Evolutionary conservation across 2,113 vertebrate species (phyloP).

Genomic region (Nycticorax nycticorax): DNA sequence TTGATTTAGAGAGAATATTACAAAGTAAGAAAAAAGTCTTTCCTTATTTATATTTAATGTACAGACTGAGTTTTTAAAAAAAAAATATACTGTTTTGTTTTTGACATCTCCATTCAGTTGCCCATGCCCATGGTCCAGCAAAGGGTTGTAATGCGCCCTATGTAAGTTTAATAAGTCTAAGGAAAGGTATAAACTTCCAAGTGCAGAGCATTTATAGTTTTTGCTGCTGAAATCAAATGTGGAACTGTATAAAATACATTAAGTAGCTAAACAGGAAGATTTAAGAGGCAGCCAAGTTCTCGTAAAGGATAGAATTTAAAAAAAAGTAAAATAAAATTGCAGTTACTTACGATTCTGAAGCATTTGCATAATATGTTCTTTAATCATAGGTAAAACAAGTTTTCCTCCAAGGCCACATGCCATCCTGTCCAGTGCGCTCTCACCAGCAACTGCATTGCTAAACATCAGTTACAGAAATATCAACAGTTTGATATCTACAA

Average conservation of each 20-base stretch:
- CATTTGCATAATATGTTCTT: conserved; percentile 98
- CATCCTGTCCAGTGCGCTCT: conserved; percentile 95
- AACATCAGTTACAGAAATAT: conserved; percentile 2
- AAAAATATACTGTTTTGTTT: background rate
- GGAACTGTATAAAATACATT: background rate
- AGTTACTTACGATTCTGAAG: conserved; percentile 91
- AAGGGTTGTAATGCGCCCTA: background rate
- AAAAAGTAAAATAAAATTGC: background rate
- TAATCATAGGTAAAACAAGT: conserved; percentile 96
- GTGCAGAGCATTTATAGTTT: background rate
- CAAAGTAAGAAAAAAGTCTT: background rate
- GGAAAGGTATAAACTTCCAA: background rate
- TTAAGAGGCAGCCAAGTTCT: background rate
- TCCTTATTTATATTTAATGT: background rate
- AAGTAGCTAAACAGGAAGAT: background rate
- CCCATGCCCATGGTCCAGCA: background rate
- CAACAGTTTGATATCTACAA: background rate
- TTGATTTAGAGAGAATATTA: background rate
- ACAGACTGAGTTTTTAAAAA: background rate
- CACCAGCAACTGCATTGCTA: conserved; percentile 96
- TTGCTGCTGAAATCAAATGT: background rate
- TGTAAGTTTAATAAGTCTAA: background rate
- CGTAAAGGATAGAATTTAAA: background rate
- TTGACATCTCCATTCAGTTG: background rate
- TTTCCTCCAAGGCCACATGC: conserved; percentile 97